Evolutionary conservation across 2,797 vertebrate genomes (phyloP), one percentile per base, ranked within the genome.

Genomic region (Arctocebus calabarensis): DNA sequence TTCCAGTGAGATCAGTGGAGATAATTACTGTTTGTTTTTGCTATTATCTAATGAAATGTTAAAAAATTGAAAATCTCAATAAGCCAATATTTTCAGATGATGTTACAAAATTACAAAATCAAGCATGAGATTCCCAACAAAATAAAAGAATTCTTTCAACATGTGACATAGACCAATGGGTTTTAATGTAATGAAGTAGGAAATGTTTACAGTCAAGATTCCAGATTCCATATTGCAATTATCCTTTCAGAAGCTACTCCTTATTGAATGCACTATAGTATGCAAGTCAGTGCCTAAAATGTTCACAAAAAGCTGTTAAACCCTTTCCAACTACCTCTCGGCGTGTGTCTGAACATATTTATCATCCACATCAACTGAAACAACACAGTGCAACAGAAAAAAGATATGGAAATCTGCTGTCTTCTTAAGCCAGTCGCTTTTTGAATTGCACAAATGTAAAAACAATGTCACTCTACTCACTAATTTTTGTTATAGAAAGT

Each of bases 201-300:
- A 90, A 94, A 88, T 68, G 4, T 27, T 83, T 68, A 82, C n/a
- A 57, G 59, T n/a, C 61, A 84, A 94, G 48, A 27, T 83, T 91
- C 78, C 40, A 93, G 45, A 88, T 81, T 74, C 37, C 61, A 32
- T 5, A 29, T 23, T 88, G 48, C 29, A 88, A 52, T 20, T 20
- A 64, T 40, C 20, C 66, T 92, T 70, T 66, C 57, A 79, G 32
- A 92, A 90, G 84, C 32, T 32, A 6, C 5, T 22, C 48, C 52
- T 64, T 75, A 27, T 5, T 57, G 11, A 62, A 17, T 45, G 40
- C 13, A 12, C 52, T 23, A 55, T 12, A 14, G 7, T 48, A 29
- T 77, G 9, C 66, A 95, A 92, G 14, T 55, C 8, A 70, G 4
- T 70, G 52, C 14, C 43, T 37, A 14, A 81, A 78, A 88, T 68